phyloP scores from a whole-genome alignment of 2,113 vertebrate genomes.

The Urocolius indicus region DNA sequence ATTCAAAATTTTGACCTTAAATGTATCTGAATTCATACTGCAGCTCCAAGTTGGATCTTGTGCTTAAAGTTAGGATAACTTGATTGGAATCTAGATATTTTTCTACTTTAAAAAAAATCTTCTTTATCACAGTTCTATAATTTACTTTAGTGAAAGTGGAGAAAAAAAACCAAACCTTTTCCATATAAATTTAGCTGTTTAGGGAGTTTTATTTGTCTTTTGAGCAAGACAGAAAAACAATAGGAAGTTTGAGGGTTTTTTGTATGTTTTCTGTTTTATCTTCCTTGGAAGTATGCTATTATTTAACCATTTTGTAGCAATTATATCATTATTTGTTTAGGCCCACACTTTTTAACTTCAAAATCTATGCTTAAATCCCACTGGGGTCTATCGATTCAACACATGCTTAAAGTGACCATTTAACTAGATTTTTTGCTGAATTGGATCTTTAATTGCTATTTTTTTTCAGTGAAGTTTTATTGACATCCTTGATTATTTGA shows the following conservation, averaged over 20 bases:
- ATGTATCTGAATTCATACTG: not conserved
- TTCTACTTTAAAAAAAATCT: not conserved
- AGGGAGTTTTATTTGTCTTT: not conserved
- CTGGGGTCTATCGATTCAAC: not conserved
- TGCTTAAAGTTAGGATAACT: not conserved
- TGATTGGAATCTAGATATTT: not conserved
- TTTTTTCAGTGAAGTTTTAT: not conserved
- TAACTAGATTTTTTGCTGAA: constrained; percentile 15
- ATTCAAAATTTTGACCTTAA: not conserved
- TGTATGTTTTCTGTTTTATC: not conserved
- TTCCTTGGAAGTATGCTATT: not conserved
- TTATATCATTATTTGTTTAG: not conserved
- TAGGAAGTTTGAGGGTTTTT: not conserved
- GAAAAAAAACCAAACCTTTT: not conserved
- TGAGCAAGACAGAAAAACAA: not conserved
- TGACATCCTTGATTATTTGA: not conserved
- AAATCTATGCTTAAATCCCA: not conserved
- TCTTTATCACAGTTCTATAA: not conserved
- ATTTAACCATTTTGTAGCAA: not conserved
- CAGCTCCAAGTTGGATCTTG: not conserved
- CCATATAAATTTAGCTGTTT: not conserved
- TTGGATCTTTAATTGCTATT: not conserved
- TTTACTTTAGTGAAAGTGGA: not conserved
- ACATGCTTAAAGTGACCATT: not conserved
- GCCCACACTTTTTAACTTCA: not conserved